Evolutionary conservation across 2,797 vertebrate species (phyloP).

Genomic region (Chaunax sp.): DNA sequence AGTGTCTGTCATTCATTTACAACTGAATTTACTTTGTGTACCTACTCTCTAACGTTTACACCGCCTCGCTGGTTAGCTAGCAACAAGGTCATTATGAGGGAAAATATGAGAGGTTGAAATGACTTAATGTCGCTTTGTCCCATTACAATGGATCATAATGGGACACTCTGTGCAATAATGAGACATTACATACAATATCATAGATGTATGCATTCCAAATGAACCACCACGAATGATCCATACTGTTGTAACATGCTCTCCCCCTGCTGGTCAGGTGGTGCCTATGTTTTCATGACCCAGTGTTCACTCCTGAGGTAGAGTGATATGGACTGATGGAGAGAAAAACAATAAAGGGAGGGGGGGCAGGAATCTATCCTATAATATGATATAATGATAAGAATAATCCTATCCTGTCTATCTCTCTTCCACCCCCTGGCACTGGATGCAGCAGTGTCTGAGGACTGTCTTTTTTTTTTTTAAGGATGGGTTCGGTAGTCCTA

Average conservation of each 20-base stretch:
- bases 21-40: constrained; percentile 3
- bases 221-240: constrained; percentile 1
- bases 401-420: too few species aligned
- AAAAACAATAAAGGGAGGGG: too few species aligned
- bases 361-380: too few species aligned
- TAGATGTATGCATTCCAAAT: background rate
- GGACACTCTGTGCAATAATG: background rate
- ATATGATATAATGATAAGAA: too few species aligned
- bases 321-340: too few species aligned
- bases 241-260: background rate
- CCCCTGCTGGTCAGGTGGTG: too few species aligned
- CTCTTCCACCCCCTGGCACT: too few species aligned
- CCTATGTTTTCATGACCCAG: background rate
- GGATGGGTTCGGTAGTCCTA: too few species aligned
- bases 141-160: background rate
- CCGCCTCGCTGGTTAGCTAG: background rate
- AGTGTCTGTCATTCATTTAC: background rate
- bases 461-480: too few species aligned
- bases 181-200: background rate
- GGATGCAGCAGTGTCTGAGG: too few species aligned
- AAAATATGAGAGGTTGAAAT: background rate
- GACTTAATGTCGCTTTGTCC: background rate
- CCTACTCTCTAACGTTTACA: background rate
- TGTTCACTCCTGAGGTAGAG: too few species aligned
- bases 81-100: background rate